Percentiles rank a stretch among this genome's conserved stretches.
These are phyloP conservation scores for Trichonephila clavipes DNA, from an alignment of 1,140 invertebrate genomes.

Conservation along the genomic window DNA sequence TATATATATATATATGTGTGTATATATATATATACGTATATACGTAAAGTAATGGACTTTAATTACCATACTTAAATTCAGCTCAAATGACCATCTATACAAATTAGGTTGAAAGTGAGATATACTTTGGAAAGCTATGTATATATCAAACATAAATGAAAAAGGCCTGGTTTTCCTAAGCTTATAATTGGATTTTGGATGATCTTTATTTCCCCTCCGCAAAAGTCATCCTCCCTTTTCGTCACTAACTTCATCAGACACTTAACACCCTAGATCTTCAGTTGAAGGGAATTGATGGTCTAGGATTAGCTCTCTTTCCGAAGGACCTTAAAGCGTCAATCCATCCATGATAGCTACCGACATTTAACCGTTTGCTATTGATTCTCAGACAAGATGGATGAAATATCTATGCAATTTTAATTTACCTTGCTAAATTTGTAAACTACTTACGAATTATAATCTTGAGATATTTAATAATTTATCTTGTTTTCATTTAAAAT, in stretches of 20 bases:
- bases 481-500: too few species aligned
- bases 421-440: too few species aligned
- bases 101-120: not conserved
- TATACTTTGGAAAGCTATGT: not conserved
- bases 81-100: not conserved
- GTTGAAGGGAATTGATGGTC: constrained; percentile 60
- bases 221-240: constrained; percentile 36
- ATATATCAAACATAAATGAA: constrained; percentile 34
- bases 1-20: too few species aligned
- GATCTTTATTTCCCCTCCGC: constrained; percentile 24
- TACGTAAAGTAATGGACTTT: too few species aligned
- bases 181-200: constrained; percentile 58
- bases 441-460: too few species aligned
- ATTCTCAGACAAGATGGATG: not conserved
- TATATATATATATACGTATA: too few species aligned
- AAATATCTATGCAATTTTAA: not conserved
- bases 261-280: constrained; percentile 56
- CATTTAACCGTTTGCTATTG: not conserved
- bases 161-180: not conserved
- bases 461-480: too few species aligned
- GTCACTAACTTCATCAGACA: constrained; percentile 52
- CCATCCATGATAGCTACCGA: constrained; percentile 33
- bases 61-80: too few species aligned
- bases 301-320: constrained; percentile 39
- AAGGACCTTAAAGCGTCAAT: constrained; percentile 1